Evolutionary conservation across 1,140 invertebrate species (phyloP).

Genomic region (Aleiodes sp.): DNA sequence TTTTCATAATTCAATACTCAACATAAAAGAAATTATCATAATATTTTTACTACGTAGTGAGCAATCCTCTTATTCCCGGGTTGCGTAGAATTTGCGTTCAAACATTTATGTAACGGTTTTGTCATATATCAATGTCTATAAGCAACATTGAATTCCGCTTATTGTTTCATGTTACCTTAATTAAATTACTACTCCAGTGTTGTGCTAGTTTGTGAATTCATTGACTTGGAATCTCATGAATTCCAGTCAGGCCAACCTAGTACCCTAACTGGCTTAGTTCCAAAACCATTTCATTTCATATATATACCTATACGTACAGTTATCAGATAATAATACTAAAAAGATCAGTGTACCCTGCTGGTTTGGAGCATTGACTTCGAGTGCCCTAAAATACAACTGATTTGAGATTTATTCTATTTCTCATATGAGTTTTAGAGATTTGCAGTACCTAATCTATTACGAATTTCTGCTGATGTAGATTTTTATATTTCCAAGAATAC

Average conservation of each 20-base stretch:
- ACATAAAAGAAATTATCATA: too few relatives aligned
- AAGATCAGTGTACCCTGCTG: conserved; percentile 5
- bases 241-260: background rate
- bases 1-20: background rate
- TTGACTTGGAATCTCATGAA: background rate
- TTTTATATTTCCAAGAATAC: background rate
- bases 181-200: too few relatives aligned
- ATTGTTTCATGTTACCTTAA: too few relatives aligned
- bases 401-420: too few relatives aligned
- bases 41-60: too few relatives aligned
- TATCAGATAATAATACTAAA: conserved; percentile 5
- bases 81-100: too few relatives aligned
- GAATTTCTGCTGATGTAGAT: background rate
- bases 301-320: background rate
- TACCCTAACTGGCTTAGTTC: background rate
- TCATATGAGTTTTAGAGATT: too few relatives aligned
- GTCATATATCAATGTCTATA: too few relatives aligned
- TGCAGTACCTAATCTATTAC: too few relatives aligned
- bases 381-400: background rate
- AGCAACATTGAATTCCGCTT: too few relatives aligned
- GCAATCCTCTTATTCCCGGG: too few relatives aligned
- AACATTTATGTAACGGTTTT: too few relatives aligned
- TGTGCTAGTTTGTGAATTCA: background rate
- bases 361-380: conserved; percentile 9
- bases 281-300: conserved; percentile 4